phyloP scores from a whole-genome alignment of 2,888 invertebrate species.

The Synanthedon andrenaeformis region DNA sequence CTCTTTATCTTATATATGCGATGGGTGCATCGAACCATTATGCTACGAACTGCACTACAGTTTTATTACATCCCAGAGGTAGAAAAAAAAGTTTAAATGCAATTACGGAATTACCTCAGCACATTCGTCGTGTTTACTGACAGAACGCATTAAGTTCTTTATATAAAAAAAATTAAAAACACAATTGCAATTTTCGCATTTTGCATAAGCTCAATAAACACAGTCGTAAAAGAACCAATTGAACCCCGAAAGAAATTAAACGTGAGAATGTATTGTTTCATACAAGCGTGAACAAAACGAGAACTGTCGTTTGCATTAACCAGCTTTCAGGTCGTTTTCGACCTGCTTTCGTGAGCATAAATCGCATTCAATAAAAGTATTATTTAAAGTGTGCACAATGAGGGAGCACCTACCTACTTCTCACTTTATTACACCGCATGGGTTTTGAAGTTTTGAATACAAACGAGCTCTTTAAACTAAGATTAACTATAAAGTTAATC shows the following conservation, averaged over 20 bases:
- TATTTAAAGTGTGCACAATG: conserved; percentile 53
- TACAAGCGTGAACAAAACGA: conserved; percentile 61
- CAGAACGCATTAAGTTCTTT: conserved; percentile 5
- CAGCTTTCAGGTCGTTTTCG: conserved; percentile 65
- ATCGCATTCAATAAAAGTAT: conserved; percentile 59
- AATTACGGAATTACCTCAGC: not conserved
- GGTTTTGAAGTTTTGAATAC: conserved; percentile 19
- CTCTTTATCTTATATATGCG: conserved; percentile 29
- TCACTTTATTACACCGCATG: conserved; percentile 17
- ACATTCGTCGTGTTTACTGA: not conserved
- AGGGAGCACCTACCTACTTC: conserved; percentile 28
- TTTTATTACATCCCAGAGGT: conserved; percentile 14
- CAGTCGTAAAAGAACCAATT: conserved; percentile 68
- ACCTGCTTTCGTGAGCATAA: conserved; percentile 62
- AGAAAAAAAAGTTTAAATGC: not conserved
- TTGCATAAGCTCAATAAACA: conserved; percentile 64
- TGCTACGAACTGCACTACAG: conserved; percentile 25
- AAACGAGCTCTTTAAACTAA: conserved; percentile 2
- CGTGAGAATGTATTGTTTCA: conserved; percentile 70
- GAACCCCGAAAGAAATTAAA: conserved; percentile 66
- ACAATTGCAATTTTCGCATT: conserved; percentile 57
- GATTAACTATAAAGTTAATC: too few relatives aligned
- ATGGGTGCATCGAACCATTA: conserved; percentile 36
- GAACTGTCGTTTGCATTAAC: conserved; percentile 58
- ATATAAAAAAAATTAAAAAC: conserved; percentile 21